These are phyloP conservation scores for Pantala flavescens DNA, from an alignment of 1,140 invertebrate species.

Conservation along the genomic window DNA sequence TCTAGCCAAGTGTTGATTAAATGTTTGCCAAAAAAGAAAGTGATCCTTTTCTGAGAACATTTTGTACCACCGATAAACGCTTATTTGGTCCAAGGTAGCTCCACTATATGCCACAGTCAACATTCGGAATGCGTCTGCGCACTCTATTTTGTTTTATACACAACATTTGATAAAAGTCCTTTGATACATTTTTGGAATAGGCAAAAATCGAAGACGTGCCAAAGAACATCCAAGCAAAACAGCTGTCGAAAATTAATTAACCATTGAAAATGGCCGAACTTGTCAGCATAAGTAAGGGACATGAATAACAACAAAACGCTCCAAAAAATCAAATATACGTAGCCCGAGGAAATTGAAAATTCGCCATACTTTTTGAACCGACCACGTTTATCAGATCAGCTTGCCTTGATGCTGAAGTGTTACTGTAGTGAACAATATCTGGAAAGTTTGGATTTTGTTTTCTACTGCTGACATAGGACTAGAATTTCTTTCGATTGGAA, in stretches of 20 bases:
- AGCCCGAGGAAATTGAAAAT: slow-evolving; percentile 12
- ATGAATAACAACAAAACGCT: neutral
- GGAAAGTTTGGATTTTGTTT: too few species aligned
- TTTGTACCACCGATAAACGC: neutral
- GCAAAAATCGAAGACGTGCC: neutral
- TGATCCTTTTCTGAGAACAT: neutral
- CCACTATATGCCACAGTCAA: neutral
- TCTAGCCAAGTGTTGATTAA: too few species aligned
- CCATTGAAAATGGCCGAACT: too few species aligned
- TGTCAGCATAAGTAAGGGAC: too few species aligned
- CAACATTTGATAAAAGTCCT: neutral
- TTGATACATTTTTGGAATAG: neutral
- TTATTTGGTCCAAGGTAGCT: neutral
- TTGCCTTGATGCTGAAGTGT: too few species aligned
- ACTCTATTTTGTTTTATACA: neutral
- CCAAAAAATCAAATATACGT: slow-evolving; percentile 6
- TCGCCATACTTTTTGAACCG: slow-evolving; percentile 13
- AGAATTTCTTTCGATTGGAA: too few species aligned
- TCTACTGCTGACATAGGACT: too few species aligned
- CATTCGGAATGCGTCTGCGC: neutral
- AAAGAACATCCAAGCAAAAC: too few species aligned
- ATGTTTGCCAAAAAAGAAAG: too few species aligned
- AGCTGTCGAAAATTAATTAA: too few species aligned
- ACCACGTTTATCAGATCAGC: neutral
- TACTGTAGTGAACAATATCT: too few species aligned